phyloP scores from a whole-genome alignment of 2,888 invertebrate genomes.

The Drosophila mayaguana region DNA sequence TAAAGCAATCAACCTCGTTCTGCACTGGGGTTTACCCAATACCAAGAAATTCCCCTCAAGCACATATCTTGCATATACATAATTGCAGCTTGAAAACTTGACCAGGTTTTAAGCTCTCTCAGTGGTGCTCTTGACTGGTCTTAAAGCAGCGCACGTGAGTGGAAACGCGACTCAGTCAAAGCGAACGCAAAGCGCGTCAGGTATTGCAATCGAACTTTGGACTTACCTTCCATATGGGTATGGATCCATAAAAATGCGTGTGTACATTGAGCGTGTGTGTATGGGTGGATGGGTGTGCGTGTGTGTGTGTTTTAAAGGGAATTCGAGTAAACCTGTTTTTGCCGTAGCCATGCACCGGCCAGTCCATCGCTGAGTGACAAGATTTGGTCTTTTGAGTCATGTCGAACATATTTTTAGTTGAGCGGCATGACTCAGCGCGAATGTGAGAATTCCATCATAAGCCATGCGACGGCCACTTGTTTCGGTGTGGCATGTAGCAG shows the following conservation, averaged over 20 bases:
- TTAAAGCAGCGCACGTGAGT: constrained; percentile 59
- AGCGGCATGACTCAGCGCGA: constrained; percentile 63
- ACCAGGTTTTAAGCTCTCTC: constrained; percentile 12
- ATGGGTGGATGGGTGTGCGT: constrained; percentile 21
- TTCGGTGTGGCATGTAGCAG: constrained; percentile 26
- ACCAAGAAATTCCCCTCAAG: constrained; percentile 40
- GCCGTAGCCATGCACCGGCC: constrained; percentile 34
- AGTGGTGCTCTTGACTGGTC: constrained; percentile 26
- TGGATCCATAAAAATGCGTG: constrained; percentile 27
- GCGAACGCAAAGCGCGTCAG: constrained; percentile 38
- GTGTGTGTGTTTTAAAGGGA: constrained; percentile 35
- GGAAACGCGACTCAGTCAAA: constrained; percentile 31
- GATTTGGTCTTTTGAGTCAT: constrained; percentile 44
- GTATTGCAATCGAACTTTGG: constrained; percentile 59
- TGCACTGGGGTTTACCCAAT: constrained; percentile 45
- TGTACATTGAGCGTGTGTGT: constrained; percentile 23
- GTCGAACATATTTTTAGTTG: constrained; percentile 31
- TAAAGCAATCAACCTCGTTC: constrained; percentile 29
- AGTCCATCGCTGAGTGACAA: constrained; percentile 28
- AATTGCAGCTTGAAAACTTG: constrained; percentile 37
- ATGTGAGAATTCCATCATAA: constrained; percentile 10
- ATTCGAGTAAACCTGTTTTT: constrained; percentile 66
- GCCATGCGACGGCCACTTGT: constrained; percentile 49
- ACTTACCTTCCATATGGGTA: constrained; percentile 41
- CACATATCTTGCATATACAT: constrained; percentile 34